Conservation (phyloP, 92 coral and sea anemone species). For the Epizoanthus stellaris region DNA sequence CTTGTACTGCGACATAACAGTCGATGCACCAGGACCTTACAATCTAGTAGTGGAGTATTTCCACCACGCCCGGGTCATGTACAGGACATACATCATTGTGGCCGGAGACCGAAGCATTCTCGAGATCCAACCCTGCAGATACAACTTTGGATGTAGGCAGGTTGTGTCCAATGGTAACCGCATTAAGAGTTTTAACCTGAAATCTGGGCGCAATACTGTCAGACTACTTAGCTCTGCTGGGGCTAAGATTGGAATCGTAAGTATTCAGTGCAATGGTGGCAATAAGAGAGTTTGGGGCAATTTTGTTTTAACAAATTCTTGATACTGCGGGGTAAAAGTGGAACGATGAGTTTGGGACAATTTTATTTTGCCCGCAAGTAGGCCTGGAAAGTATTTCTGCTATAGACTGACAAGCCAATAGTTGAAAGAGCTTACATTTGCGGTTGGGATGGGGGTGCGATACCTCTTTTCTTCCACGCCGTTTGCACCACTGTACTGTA, state of each 20-base stretch:
- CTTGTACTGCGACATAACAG: constrained; percentile 64
- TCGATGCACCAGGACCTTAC: constrained; percentile 63
- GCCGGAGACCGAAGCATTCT: constrained; percentile 67
- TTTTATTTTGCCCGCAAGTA: too few relatives aligned
- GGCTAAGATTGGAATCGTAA: constrained; percentile 71
- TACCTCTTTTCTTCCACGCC: too few relatives aligned
- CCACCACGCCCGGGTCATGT: constrained; percentile 65
- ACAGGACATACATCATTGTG: constrained; percentile 63
- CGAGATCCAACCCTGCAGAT: constrained; percentile 81
- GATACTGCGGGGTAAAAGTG: too few relatives aligned
- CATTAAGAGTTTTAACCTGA: constrained; percentile 51
- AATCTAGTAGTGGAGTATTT: constrained; percentile 73
- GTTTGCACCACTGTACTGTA: too few relatives aligned
- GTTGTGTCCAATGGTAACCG: constrained; percentile 59
- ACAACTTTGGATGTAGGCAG: constrained; percentile 87
- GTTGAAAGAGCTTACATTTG: too few relatives aligned
- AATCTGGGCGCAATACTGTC: constrained; percentile 44
- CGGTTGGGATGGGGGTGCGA: too few relatives aligned
- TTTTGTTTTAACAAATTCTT: not conserved
- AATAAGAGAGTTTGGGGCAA: too few relatives aligned
- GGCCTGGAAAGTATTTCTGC: too few relatives aligned
- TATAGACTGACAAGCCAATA: too few relatives aligned
- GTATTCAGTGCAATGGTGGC: constrained; percentile 5
- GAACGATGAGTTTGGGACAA: too few relatives aligned
- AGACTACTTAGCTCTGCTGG: constrained; percentile 63